Evolutionary conservation across 2,797 vertebrate species (phyloP), one percentile per base, ranked within the genome.

Genomic region (Scleropages formosus): DNA sequence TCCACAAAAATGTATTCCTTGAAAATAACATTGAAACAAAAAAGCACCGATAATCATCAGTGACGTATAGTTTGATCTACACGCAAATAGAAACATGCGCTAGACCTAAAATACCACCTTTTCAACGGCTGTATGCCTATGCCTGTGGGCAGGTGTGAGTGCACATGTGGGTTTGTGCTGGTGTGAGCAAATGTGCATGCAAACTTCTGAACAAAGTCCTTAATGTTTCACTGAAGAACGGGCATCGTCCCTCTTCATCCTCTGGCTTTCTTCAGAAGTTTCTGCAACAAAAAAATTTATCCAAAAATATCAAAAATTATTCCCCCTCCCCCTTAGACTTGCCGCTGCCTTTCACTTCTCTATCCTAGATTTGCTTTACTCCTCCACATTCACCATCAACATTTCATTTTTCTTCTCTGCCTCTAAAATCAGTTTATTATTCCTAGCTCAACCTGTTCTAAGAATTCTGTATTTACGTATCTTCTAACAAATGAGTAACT

Each of bases 241-340:
- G 46, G 8, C 20, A 61, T 16, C 47, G 22, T 68, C 80, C 73
- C 58, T 53, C 26, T 62, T 84, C 79, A 85, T 74, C 84, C 84
- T 16, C 82, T 78, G 49, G 77, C 74, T 61, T 78, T 83, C 75
- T 83, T 85, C 72, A 85, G 67, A 49, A 84, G 53, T 80, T 79
- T 82, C 84, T 85, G 78, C 63, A 83, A 79, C 20, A 73, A 59
- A 76, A 69, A 13, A 80, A 22, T 56, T 44, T 62, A 61, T 7
- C 24, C 56, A 79, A 75, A 13, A 74, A 64, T 66, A 12, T 74
- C 9, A 61, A 47, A 39, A 51, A 60, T 3, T 56, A 1, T 24
- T 8, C 56, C 31, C 4, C 44, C 16, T 13, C 1, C 1, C 31
- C 31, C 44, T 3, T 4, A 4, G 10, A 61, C 18, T 63, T 1